phyloP scores from a whole-genome alignment of 2,113 vertebrate species.

The Pterophyllum scalare region DNA sequence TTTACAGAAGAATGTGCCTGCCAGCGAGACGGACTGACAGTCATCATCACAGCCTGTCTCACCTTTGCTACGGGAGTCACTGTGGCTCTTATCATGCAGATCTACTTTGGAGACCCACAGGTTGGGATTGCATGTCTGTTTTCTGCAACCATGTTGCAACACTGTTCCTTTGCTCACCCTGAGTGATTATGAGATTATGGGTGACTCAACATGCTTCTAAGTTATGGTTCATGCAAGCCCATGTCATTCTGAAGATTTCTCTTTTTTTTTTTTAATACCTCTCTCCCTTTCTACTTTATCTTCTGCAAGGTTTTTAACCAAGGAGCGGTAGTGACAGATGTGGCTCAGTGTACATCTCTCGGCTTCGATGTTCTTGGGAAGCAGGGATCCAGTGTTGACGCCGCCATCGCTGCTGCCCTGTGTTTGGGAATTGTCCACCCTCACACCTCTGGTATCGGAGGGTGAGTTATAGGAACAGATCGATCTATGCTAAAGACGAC shows the following conservation, averaged over 20 bases:
- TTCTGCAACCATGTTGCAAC: background rate
- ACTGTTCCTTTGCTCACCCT: background rate
- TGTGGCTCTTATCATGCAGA: constrained; percentile 95
- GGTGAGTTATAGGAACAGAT: constrained; percentile 80
- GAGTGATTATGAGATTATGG: constrained; percentile 7
- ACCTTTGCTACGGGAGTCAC: constrained; percentile 96
- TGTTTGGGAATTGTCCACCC: constrained; percentile 93
- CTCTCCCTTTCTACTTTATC: background rate
- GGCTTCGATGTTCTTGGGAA: constrained; percentile 88
- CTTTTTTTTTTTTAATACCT: background rate
- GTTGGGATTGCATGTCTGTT: constrained; percentile 62
- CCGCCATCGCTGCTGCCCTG: constrained; percentile 89
- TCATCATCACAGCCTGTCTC: constrained; percentile 96
- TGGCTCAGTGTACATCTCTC: constrained; percentile 88
- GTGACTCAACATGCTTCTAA: background rate
- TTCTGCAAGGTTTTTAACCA: constrained; percentile 88
- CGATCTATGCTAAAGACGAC: background rate
- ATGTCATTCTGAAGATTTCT: background rate
- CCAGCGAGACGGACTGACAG: constrained; percentile 91
- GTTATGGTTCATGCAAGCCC: background rate
- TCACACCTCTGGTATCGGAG: constrained; percentile 93
- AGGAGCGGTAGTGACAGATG: constrained; percentile 93
- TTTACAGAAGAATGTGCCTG: constrained; percentile 92
- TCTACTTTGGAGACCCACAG: constrained; percentile 98
- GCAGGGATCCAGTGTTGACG: constrained; percentile 94